Base-by-base conservation (phyloP, 2,113 vertebrate genomes). In the Willisornis vidua region DNA sequence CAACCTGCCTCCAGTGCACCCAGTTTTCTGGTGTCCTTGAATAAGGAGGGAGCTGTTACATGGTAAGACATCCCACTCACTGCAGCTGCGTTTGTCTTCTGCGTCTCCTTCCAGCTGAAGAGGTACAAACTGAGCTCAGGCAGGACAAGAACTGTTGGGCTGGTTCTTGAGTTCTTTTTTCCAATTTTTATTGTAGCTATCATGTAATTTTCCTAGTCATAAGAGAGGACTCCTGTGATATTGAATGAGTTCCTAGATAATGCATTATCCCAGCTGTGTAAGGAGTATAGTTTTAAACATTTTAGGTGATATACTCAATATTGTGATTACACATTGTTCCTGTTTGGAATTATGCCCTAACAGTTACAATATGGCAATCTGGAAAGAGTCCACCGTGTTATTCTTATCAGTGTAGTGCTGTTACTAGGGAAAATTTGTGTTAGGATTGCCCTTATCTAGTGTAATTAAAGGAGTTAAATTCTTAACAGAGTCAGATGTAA, bases 21-120 rank as follows among this genome's bases (percentile, higher is more conserved):
- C 5, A 6, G 8, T 66, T 24, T 59, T 72, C 45, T 37, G n/a
- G 6, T 11, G 11, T 26, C 25, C 52, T 66, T 52, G 58, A 52
- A 11, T 54, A 59, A 65, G 5, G 12, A 16, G 8, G 16, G 35
- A 54, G 19, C 25, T 82, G 5, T 37, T 19, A 43, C 0, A 1
- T 14, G 23, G 24, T 5, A 16, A 33, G 48, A 67, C 0, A 0
- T 31, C 9, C 43, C 39, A 8, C 41, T 71, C 10, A 1, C 59
- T 25, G 19, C 33, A 62, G 11, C 25, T 46, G 24, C 33, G 22
- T 83, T 68, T 49, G 48, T n/a, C 14, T 39, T 80, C 37, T 77
- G 19, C 57, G 22, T 26, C 80, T 74, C 22, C 49, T 65, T 65
- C 33, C 48, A 70, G 48, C 12, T 45, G 29, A 45, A 39, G 49